These are phyloP conservation scores for Micronycteris hirsuta DNA, from an alignment of 2,113 vertebrate genomes.

Conservation along the genomic window DNA sequence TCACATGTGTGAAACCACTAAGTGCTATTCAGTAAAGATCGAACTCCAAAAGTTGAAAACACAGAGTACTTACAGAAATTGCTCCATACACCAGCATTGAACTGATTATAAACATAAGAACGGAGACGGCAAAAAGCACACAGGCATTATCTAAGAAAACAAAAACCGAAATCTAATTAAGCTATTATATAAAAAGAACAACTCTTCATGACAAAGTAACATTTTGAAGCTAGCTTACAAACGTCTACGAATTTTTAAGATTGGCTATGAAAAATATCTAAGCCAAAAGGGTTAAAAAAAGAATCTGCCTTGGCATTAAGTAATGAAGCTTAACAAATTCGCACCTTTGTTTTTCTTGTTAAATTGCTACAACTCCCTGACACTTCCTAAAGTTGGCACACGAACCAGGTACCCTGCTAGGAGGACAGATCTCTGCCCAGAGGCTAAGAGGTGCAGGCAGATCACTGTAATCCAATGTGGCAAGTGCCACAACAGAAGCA, in stretches of 20 bases:
- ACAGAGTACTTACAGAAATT: constrained; percentile 90
- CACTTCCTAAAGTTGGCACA: not conserved
- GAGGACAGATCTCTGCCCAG: not conserved
- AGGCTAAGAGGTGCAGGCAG: not conserved
- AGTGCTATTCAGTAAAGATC: not conserved
- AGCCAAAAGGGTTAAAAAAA: not conserved
- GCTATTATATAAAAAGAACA: not conserved
- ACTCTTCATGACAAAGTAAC: not conserved
- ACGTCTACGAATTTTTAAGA: constrained; percentile 9
- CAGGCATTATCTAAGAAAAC: constrained; percentile 92
- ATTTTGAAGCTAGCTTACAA: not conserved
- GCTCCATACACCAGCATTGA: constrained; percentile 99
- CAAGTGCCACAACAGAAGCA: not conserved
- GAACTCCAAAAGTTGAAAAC: not conserved
- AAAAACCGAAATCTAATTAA: constrained; percentile 52
- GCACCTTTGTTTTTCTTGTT: not conserved
- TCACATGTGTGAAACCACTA: accelerated
- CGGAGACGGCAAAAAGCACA: constrained; percentile 95
- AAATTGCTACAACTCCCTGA: not conserved
- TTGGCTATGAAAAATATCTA: not conserved
- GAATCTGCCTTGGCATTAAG: not conserved
- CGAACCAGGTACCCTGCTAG: not conserved
- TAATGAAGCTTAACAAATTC: not conserved
- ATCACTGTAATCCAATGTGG: not conserved
- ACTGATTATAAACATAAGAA: constrained; percentile 99